These are phyloP conservation scores for Diplosoma virens DNA, from an alignment of 23 tunicate genomes.

Conservation along the genomic window DNA sequence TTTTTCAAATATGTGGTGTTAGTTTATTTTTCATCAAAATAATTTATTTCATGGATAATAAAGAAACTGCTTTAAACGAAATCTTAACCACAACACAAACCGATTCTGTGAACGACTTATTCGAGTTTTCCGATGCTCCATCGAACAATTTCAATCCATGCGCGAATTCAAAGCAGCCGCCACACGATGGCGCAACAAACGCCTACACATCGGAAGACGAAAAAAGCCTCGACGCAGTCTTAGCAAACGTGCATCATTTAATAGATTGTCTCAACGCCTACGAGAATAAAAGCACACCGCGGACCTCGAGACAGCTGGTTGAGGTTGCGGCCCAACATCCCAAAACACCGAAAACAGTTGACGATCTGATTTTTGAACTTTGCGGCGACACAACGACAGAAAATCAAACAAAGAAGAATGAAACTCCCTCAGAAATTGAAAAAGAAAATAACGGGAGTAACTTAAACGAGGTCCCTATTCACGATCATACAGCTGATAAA, in stretches of 20 bases:
- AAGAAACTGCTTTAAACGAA: too few species aligned
- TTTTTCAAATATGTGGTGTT: too few species aligned
- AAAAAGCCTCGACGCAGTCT: constrained; percentile 7
- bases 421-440: too few species aligned
- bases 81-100: too few species aligned
- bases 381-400: too few species aligned
- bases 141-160: background rate
- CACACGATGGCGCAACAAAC: background rate
- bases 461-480: too few species aligned
- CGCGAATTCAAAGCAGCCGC: background rate
- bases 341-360: constrained; percentile 1
- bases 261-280: constrained; percentile 13
- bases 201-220: background rate
- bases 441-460: too few species aligned
- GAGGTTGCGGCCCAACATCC: background rate
- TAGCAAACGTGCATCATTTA: constrained; percentile 28
- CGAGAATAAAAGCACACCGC: background rate
- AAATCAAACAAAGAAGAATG: too few species aligned
- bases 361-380: constrained; percentile 2
- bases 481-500: too few species aligned
- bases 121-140: background rate
- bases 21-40: too few species aligned
- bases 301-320: constrained; percentile 2
- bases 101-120: too few species aligned
- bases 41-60: too few species aligned